Evolutionary conservation across 2,888 invertebrate genomes (phyloP), one percentile per base, ranked within the genome.

Genomic region (Drosophila anomelani): DNA sequence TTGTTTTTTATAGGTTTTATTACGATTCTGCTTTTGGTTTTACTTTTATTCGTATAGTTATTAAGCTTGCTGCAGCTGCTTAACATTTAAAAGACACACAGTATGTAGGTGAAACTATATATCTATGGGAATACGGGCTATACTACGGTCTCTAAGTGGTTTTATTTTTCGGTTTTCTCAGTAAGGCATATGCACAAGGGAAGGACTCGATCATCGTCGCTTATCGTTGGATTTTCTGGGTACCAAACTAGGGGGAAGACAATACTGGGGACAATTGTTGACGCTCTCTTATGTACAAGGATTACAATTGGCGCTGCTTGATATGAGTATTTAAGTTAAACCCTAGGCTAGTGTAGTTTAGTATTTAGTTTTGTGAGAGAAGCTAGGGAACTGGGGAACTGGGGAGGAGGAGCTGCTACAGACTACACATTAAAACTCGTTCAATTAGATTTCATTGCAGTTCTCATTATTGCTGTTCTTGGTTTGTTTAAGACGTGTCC

Each of bases 41-140:
- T 71, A 60, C 66, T 77, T 57, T 54, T 51, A 57, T n/a, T 57
- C 47, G 41, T 56, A 64, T 67, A 38, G 51, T 23, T 38, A 63
- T 70, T 61, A 57, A 60, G 58, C 56, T 69, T 49, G 54, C 54
- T 36, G 49, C 49, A 47, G 62, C 69, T 76, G 74, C 79, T 83
- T 85, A 83, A 80, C 62, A 75, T 69, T 63, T 80, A 85, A 82
- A 83, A 83, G 83, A 83, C 83, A 85, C 83, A 85, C 82, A 82
- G 76, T 85, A 83, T 75, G 74, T 72, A 78, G 80, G 70, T 79
- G 78, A 76, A 79, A 75, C 75, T 81, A 84, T 80, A 84, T 66
- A 46, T 53, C 49, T 66, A 71, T 9, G 46, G 34, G 57, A 59
- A 55, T 55, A 71, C 49, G 43, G 47, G 41, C 47, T 34, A 15